phyloP scores from a whole-genome alignment of 2,888 invertebrate genomes.

The Leptopterna dolabrata region DNA sequence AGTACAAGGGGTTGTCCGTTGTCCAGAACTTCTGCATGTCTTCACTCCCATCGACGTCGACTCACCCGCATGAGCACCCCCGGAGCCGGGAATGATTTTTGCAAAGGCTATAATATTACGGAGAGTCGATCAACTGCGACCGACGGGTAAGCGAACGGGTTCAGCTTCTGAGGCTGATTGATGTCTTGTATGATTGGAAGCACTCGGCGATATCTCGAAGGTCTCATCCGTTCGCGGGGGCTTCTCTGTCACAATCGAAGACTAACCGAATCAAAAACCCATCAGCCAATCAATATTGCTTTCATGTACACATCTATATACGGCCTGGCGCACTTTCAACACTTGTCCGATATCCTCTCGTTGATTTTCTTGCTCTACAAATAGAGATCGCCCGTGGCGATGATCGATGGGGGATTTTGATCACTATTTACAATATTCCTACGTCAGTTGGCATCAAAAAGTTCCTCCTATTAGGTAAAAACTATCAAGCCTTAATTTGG shows the following conservation, averaged over 20 bases:
- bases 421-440: not conserved
- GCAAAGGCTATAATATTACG: too few relatives aligned
- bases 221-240: not conserved
- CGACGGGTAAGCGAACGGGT: not conserved
- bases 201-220: not conserved
- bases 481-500: too few relatives aligned
- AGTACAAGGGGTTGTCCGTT: slow-evolving; percentile 12
- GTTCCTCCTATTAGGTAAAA: too few relatives aligned
- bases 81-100: too few relatives aligned
- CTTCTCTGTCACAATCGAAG: not conserved
- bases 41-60: not conserved
- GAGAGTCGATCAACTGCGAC: not conserved
- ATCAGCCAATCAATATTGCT: not conserved
- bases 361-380: not conserved
- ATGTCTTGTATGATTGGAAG: not conserved
- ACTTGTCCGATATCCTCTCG: not conserved
- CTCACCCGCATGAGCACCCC: not conserved
- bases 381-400: not conserved
- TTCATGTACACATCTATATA: not conserved
- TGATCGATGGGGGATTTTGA: not conserved
- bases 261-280: not conserved
- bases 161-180: not conserved
- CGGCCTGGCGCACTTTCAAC: not conserved
- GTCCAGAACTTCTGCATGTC: slow-evolving; percentile 33
- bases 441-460: too few relatives aligned